Percentiles rank a stretch among this genome's conserved stretches.
phyloP scores from a whole-genome alignment of 2,888 invertebrate genomes.

The Polymixis flavicincta region DNA sequence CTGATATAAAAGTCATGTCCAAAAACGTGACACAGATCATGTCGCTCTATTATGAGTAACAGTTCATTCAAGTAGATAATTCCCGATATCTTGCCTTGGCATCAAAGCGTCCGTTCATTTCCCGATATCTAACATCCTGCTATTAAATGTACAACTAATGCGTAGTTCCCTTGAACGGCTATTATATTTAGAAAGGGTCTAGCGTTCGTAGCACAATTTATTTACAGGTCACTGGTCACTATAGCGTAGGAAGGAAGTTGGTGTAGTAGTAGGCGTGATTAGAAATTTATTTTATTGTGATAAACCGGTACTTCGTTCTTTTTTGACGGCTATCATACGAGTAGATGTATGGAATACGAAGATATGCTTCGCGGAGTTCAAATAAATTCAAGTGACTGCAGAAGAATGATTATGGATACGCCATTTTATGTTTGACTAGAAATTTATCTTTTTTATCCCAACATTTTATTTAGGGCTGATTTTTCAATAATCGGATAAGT shows the following conservation, averaged over 20 bases:
- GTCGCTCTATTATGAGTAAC: constrained; percentile 28
- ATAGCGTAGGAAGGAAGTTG: constrained; percentile 21
- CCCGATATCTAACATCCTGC: constrained; percentile 64
- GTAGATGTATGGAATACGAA: too few species aligned
- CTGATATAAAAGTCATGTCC: neutral
- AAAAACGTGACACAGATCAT: constrained; percentile 25
- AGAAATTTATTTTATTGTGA: constrained; percentile 26
- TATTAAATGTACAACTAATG: constrained; percentile 58
- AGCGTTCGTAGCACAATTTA: constrained; percentile 12
- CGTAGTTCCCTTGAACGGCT: constrained; percentile 52
- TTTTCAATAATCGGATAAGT: too few species aligned
- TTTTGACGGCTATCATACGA: neutral
- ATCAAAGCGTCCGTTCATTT: constrained; percentile 56
- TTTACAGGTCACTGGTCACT: constrained; percentile 42
- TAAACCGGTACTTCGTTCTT: constrained; percentile 1
- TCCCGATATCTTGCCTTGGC: constrained; percentile 55
- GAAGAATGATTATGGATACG: neutral
- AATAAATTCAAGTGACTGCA: neutral
- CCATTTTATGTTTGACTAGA: neutral
- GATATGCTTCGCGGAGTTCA: too few species aligned
- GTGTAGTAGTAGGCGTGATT: constrained; percentile 33
- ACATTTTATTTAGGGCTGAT: neutral
- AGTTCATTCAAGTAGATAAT: constrained; percentile 45
- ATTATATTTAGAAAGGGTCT: constrained; percentile 59
- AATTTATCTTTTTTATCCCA: neutral